Evolutionary conservation across 2,888 invertebrate genomes (phyloP), one percentile per base, ranked within the genome.

Genomic region (Microctonus aethiopoides): DNA sequence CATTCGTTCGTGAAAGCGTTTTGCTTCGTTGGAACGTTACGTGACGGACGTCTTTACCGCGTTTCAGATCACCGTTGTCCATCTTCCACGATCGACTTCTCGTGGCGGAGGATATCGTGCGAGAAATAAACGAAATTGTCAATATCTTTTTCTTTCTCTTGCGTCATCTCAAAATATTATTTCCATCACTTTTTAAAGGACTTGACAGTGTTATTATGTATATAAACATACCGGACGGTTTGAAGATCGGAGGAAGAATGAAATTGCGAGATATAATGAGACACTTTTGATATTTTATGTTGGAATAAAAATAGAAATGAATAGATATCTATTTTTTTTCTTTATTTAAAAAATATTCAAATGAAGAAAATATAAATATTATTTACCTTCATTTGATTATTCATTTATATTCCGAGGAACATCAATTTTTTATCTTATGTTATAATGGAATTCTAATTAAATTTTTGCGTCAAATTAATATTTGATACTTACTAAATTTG

Each of bases 41-140:
- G 73, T 72, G 71, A 74, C 70, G 70, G 52, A 72, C 73, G 70
- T 74, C 67, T 72, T 64, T 68, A 36, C 67, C 70, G 65, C 32
- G 39, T 63, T 56, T 46, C 46, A n/a, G 62, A 54, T 67, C 64
- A 61, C 67, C 64, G 63, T 59, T 65, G 71, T 73, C 69, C 73
- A 69, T 73, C 67, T 67, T 67, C 59, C 54, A 51, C 63, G 65
- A 56, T 68, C 66, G 63, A 67, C 66, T 67, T 39, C 60, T 56
- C 68, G 22, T 51, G 59, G 46, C 32, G 29, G 39, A 62, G 61
- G 65, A 67, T 60, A 67, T 67, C 60, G 67, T 67, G 59, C 67
- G 60, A 67, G 46, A 67, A 59, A 67, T 60, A 67, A 67, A 60
- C 67, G n/a, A 36, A 41, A 56, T 36, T 54, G 51, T 57, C 41